A percentile compares a stretch with the other conserved stretches of the same genome.
Evolutionary conservation across 2,113 vertebrate genomes (phyloP).

Genomic region (Erpornis zantholeuca): DNA sequence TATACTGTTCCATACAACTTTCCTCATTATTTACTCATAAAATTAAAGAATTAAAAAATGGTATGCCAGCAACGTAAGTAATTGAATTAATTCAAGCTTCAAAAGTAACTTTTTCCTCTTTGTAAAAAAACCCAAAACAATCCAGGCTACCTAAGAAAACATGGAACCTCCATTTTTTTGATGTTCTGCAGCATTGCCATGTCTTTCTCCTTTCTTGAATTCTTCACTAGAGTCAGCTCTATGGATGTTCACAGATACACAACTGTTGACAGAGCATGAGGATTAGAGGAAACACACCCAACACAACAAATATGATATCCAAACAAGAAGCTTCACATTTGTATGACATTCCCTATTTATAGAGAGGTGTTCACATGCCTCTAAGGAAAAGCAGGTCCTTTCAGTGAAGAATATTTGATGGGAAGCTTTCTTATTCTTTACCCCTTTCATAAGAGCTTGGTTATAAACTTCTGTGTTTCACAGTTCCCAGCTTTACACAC

Average conservation of each 20-base stretch:
- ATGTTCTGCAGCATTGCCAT: neutral
- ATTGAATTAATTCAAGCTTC: neutral
- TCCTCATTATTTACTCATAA: neutral
- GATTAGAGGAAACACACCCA: neutral
- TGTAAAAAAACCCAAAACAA: neutral
- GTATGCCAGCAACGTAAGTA: neutral
- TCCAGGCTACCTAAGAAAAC: neutral
- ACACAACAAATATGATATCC: neutral
- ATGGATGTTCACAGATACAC: neutral
- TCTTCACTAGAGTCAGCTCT: neutral
- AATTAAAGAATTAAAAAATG: neutral
- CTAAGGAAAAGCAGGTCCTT: neutral
- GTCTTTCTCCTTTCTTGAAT: neutral
- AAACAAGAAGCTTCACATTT: neutral
- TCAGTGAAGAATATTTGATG: neutral
- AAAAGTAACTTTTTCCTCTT: neutral
- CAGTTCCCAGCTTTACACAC: neutral
- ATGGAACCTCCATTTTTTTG: accelerated
- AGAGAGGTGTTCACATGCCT: neutral
- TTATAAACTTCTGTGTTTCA: neutral
- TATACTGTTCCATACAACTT: neutral
- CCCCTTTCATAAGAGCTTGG: neutral
- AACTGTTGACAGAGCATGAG: neutral
- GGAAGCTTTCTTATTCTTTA: neutral
- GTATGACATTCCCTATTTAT: neutral